Evolutionary conservation across 2,113 vertebrate species (phyloP), one percentile per base, ranked within the genome.

Genomic region (Rhea americana): DNA sequence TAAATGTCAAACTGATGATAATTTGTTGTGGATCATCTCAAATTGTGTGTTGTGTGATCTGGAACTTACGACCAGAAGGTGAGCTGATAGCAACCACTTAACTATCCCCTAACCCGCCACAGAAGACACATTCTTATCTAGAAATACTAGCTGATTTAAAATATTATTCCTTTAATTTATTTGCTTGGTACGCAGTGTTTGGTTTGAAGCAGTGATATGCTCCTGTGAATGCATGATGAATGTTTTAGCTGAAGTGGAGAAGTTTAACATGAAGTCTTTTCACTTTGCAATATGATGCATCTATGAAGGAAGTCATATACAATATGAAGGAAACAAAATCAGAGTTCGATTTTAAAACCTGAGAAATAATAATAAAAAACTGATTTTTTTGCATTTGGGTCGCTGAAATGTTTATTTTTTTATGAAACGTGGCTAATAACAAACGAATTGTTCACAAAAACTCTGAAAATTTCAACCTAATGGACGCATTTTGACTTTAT

Each of bases 1-100:
- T 62, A 55, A 79, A 66, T 82, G 9, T 85, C 35, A 74, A 82
- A 87, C 58, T 82, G 86, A 13, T 80, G 75, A 43, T 37, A 75
- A 73, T 9, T 53, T 67, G 5, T 18, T 70, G 30, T 35, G 16
- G 25, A 79, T 72, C 2, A 2, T 73, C 87, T 86, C 8, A 70
- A 84, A 53, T 80, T 9, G 13, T 25, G n/a, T 58, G 4, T 37
- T 56, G 28, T 68, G 32, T 17, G 67, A 56, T 61, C 63, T n/a
- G 53, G 70, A 78, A 84, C 20, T n/a, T 84, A 43, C 2, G 82
- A 35, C 5, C 25, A 72, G 62, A 82, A 70, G 13, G 48, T 26
- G 28, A 87, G 10, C 13, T 81, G 50, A 75, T 19, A 78, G 21
- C 28, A 78, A 15, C 11, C 51, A 28, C 13, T 78, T 58, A 86